Base-by-base conservation (phyloP, 1,140 invertebrate genomes). In the Drosophila eugracilis region DNA sequence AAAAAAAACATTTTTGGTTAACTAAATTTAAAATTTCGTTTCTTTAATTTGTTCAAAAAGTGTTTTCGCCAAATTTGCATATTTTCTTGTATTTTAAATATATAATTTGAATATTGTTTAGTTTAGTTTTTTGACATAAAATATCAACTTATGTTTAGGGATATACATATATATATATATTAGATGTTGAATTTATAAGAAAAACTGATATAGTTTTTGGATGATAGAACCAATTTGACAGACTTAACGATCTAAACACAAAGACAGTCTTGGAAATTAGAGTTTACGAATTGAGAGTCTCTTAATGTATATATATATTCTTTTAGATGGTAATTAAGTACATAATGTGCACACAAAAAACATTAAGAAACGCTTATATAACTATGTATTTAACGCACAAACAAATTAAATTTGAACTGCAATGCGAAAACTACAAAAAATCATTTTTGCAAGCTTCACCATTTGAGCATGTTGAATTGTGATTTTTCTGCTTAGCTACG, bases 241-340 rank as follows among this genome's bases (percentile, higher is more conserved):
- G 60, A 65, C 81, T 88, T 88, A 86, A 63, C 59, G 47, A 69
- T 67, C 62, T 88, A 88, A 88, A 89, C 71, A 78, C 66, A 88
- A 69, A 77, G 83, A 88, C 83, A 88, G 83, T 88, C 83, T 88
- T 86, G 70, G 44, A 86, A 86, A 86, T 62, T 79, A 84, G 62
- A 85, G 45, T 48, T 65, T 52, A 74, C 52, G 66, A 75, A 88
- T 83, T 75, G 59, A 83, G 66, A 75, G 79, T 50, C 73, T 62
- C 57, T 71, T 47, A 32, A 39, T 32, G 30, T 12, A 32, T 32
- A 12, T 4, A 9, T 37, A 49, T 26, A 34, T 63, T 14, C 22
- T 14, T 34, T 36, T 19, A 17, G 22, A 66, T 21, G 37, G 54
- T 63, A 53, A 15, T 73, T 67, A 58, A 58, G 30, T 47, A 15